Percentiles rank a stretch among this genome's conserved stretches.
phyloP scores from a whole-genome alignment of 2,888 invertebrate genomes.

The Caradrina clavipalpis region DNA sequence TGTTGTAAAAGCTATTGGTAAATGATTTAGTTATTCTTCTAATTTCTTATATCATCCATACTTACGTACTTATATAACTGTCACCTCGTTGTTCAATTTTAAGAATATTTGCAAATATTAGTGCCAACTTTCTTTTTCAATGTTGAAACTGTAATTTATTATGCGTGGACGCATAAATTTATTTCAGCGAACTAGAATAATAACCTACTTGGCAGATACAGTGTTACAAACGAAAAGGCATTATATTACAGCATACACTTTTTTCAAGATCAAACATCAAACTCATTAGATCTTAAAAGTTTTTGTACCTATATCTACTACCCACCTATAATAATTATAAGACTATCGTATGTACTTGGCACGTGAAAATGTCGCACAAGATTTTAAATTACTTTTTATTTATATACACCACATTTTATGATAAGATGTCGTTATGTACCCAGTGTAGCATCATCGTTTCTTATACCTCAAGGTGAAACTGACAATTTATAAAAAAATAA shows the following conservation, averaged over 20 bases:
- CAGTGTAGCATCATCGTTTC: conserved; percentile 19
- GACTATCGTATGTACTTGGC: conserved; percentile 46
- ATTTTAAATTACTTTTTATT: conserved; percentile 48
- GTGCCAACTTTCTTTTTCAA: conserved; percentile 27
- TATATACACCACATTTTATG: conserved; percentile 39
- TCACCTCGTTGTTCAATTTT: background rate
- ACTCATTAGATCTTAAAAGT: conserved; percentile 50
- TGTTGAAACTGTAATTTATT: conserved; percentile 60
- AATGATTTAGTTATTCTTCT: background rate
- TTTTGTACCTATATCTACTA: conserved; percentile 13
- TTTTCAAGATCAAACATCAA: conserved; percentile 69
- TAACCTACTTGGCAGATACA: conserved; percentile 78
- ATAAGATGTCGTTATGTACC: conserved; percentile 35
- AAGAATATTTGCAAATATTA: conserved; percentile 15
- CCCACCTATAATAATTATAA: conserved; percentile 25
- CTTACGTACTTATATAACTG: background rate
- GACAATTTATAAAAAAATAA: conserved; percentile 30
- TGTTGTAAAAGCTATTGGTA: too few relatives aligned
- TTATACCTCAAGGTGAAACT: conserved; percentile 49
- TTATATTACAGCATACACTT: conserved; percentile 48
- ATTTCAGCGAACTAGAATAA: conserved; percentile 70
- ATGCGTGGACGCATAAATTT: conserved; percentile 69
- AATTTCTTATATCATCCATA: background rate
- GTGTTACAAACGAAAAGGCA: conserved; percentile 47
- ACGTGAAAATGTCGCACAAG: conserved; percentile 39